Base-by-base conservation (phyloP, 2,113 vertebrate species). In the Acrocephalus arundinaceus region DNA sequence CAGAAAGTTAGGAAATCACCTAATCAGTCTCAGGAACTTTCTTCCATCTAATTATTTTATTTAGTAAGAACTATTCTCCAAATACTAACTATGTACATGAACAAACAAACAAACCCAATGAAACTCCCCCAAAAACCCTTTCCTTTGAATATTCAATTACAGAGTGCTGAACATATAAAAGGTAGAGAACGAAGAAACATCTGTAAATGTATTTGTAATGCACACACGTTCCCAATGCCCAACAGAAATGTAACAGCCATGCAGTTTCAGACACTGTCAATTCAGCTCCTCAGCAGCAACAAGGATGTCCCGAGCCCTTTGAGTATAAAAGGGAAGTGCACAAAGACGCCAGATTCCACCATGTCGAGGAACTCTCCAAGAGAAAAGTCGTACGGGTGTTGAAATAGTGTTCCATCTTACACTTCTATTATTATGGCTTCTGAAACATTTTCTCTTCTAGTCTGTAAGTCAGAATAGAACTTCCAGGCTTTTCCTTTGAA, bases 291-390 rank as follows among this genome's bases (percentile, higher is more conserved):
- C 15, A 35, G 43, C 4, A 14, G 18, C 43, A 89, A 59, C 12
- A 57, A 45, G 57, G 48, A 24, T 3, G 10, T 37, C 49, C 10
- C 4, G 0, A 76, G 59, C 30, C 33, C 30, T 91, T 25, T 25
- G 11, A 91, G 48, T 15, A 52, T 20, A 72, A 67, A 12, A 54
- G 3, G 14, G 10, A 80, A 84, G 28, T 3, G 9, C 35, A 68
- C 19, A 27, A 61, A 83, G n/a, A 57, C 1, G 2, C 13, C 59
- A 49, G 35, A 89, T 21, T 68, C 45, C 22, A n/a, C 10, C 12
- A 3, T 4, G 10, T 2, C 0, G 3, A 33, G 20, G 20, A 91
- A 52, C 3, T 35, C 19, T 3, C 8, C 23, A 39, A 14, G 19
- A 75, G 6, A 75, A 28, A 70, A 49, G 41, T 1, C 33, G 13